phyloP scores from a whole-genome alignment of 2,797 vertebrate genomes.

The Dromococcyx pavoninus region DNA sequence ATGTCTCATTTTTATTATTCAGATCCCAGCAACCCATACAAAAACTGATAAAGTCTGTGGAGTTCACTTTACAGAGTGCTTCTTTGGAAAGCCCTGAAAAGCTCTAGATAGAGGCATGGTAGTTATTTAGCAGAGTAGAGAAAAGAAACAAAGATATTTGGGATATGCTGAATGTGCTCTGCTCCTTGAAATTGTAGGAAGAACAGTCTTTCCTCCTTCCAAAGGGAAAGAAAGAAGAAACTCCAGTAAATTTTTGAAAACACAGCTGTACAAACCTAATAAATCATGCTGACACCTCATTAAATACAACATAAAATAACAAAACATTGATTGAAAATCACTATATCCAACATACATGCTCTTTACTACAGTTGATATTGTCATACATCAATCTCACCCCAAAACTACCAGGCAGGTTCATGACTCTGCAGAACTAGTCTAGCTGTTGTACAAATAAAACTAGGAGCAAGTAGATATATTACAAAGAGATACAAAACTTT shows the following conservation, averaged over 20 bases:
- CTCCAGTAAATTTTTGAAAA: conserved; percentile 2
- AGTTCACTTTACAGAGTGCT: not conserved
- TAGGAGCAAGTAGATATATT: not conserved
- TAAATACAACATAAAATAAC: conserved; percentile 28
- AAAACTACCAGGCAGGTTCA: not conserved
- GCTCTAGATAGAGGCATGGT: not conserved
- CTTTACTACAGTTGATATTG: not conserved
- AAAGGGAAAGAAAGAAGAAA: not conserved
- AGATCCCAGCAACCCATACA: not conserved
- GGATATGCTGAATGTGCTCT: not conserved
- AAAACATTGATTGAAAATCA: conserved; percentile 13
- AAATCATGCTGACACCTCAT: conserved; percentile 50
- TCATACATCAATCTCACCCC: not conserved
- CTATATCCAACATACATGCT: not conserved
- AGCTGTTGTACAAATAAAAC: not conserved
- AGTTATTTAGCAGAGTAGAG: not conserved
- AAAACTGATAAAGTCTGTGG: not conserved
- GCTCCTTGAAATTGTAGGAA: not conserved
- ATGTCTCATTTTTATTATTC: not conserved
- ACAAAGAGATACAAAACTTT: not conserved
- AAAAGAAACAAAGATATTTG: not conserved
- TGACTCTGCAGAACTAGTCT: not conserved
- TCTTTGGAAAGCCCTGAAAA: not conserved
- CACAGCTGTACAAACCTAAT: conserved; percentile 44
- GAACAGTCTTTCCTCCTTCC: not conserved